Conservation (phyloP, 2,888 invertebrate genomes). For the Tetramorium bicarinatum region DNA sequence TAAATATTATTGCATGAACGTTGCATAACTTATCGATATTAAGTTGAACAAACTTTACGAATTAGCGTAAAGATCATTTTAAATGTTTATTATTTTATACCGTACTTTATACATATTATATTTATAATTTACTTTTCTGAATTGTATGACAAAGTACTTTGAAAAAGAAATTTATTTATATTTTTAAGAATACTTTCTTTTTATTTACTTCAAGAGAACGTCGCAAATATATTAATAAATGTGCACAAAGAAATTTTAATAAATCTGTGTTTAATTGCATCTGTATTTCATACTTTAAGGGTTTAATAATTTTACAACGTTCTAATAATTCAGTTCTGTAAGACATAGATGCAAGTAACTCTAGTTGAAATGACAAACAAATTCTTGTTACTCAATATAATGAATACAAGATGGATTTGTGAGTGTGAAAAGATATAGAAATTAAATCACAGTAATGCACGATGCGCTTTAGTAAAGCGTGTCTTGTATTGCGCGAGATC, state of each 20-base stretch:
- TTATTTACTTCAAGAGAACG: slow-evolving; percentile 5
- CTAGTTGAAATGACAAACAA: background rate
- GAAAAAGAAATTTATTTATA: slow-evolving; percentile 12
- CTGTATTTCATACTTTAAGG: background rate
- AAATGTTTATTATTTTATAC: background rate
- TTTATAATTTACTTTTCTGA: background rate
- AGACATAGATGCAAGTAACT: background rate
- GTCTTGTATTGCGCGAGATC: slow-evolving; percentile 37
- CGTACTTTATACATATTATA: background rate
- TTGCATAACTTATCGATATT: background rate
- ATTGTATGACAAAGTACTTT: background rate
- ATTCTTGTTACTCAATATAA: background rate
- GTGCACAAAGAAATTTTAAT: slow-evolving; percentile 16
- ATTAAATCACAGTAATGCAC: slow-evolving; percentile 7
- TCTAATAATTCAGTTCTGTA: background rate
- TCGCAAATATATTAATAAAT: background rate
- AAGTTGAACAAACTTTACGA: background rate
- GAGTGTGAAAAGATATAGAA: slow-evolving; percentile 25
- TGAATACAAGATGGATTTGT: background rate
- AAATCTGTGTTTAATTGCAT: background rate
- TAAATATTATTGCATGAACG: background rate
- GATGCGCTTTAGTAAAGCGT: slow-evolving; percentile 31
- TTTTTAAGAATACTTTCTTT: background rate
- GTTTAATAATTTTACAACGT: background rate
- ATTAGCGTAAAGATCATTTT: slow-evolving; percentile 12